Evolutionary conservation across 2,888 invertebrate species (phyloP).

Genomic region (Cephus runcator): DNA sequence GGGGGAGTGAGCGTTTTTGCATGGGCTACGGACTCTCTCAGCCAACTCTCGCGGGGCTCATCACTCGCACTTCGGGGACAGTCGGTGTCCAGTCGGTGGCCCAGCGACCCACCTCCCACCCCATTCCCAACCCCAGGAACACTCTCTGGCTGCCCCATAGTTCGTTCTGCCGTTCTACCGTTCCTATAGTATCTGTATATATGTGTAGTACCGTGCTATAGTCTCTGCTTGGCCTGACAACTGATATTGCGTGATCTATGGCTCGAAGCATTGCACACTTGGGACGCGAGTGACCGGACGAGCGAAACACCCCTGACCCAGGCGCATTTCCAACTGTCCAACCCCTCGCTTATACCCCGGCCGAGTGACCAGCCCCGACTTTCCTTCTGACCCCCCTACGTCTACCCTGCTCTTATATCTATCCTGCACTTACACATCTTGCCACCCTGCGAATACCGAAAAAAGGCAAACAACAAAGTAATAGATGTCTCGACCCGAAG

Average conservation of each 20-base stretch:
- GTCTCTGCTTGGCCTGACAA: constrained; percentile 50
- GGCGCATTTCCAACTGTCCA: constrained; percentile 24
- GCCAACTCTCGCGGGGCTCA: constrained; percentile 59
- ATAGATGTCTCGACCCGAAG: constrained; percentile 56
- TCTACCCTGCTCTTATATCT: constrained; percentile 16
- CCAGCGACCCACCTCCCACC: constrained; percentile 14
- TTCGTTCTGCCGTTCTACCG: neutral
- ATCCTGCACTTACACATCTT: neutral
- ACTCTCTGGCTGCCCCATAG: constrained; percentile 23
- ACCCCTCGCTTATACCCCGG: constrained; percentile 13
- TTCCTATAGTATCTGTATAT: neutral
- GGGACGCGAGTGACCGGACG: constrained; percentile 61
- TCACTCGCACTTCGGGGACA: constrained; percentile 63
- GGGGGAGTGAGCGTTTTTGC: constrained; percentile 47
- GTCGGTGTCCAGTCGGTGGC: constrained; percentile 47
- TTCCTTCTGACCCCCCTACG: constrained; percentile 19
- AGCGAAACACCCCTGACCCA: constrained; percentile 19
- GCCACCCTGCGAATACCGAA: constrained; percentile 19
- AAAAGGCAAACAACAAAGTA: constrained; percentile 60
- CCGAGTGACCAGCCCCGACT: constrained; percentile 11
- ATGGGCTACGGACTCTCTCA: constrained; percentile 33
- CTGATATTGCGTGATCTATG: constrained; percentile 66
- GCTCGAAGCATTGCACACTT: constrained; percentile 62
- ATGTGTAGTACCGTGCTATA: constrained; percentile 11
- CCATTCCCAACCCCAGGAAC: constrained; percentile 12